Percentiles rank a stretch among this genome's conserved stretches.
Conservation (phyloP, 2,888 invertebrate species). For the Ophraella communa region DNA sequence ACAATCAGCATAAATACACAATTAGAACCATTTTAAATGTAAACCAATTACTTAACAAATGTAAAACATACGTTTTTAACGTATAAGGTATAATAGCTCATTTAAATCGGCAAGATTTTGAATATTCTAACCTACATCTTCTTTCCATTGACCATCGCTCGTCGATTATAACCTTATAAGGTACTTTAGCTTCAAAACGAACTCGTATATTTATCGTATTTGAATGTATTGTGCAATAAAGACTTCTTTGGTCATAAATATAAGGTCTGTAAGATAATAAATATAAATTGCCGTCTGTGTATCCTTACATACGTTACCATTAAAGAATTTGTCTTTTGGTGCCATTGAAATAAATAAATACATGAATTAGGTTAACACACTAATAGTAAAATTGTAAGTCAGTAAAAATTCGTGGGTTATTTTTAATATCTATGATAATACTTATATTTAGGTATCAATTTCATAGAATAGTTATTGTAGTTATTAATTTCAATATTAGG, state of each 20-base stretch:
- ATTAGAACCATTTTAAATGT: too few relatives aligned
- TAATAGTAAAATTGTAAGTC: too few relatives aligned
- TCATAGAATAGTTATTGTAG: too few relatives aligned
- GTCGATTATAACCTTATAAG: background rate
- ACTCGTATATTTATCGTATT: too few relatives aligned
- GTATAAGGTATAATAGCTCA: background rate
- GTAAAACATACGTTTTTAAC: too few relatives aligned
- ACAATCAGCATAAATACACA: too few relatives aligned
- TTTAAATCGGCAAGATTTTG: background rate
- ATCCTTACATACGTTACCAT: background rate
- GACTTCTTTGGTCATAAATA: conserved; percentile 6
- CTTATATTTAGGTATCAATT: too few relatives aligned
- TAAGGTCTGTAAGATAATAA: conserved; percentile 1
- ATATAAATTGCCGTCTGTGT: background rate
- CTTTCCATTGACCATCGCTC: background rate
- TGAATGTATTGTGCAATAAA: background rate
- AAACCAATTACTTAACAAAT: too few relatives aligned
- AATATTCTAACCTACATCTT: conserved; percentile 1
- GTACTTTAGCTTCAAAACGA: background rate
- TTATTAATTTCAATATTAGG: too few relatives aligned
- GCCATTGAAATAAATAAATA: background rate
- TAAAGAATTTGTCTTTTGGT: background rate
- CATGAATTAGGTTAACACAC: background rate
- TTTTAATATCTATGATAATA: too few relatives aligned
- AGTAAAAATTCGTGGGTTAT: too few relatives aligned